Evolutionary conservation across 2,113 vertebrate genomes (phyloP), one percentile per base, ranked within the genome.

Genomic region (Crotalus tigris): DNA sequence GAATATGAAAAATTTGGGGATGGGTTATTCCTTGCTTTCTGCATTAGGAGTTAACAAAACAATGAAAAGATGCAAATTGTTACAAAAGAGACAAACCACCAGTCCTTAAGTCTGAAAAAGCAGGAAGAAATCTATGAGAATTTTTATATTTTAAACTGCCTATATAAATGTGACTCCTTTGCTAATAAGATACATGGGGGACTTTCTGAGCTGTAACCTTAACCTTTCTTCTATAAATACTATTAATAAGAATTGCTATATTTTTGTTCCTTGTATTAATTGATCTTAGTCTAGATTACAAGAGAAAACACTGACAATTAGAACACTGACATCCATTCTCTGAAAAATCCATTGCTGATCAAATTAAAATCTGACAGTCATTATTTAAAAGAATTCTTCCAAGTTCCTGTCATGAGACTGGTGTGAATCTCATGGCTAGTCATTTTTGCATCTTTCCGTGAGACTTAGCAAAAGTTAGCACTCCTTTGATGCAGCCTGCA

Each of bases 401-500:
- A 0, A 51, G 7, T 91, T 3, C 64, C 21, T 94, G 57, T 49
- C 24, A 26, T 23, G 44, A 89, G 85, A 85, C 23, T 4, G 19
- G 15, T 23, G 0, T 85, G 24, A 85, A 3, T 93, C 1, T 92
- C 2, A 1, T 3, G 91, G 12, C 33, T 46, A 39, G n/a, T 15
- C 33, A 81, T 90, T 21, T 26, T 93, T 53, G 90, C 61, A 91
- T 54, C 57, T 75, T 5, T 85, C 4, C 53, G 4, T 39, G 57
- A 91, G 53, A 49, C 0, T 15, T 4, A 85, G 0, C 0, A 54
- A 75, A 33, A 3, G 8, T 54, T 58, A 93, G 58, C 11, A 88
- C 2, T 0, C 12, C 0, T 1, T 7, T 6, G 24, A 58, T 3
- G 85, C 85, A 81, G 86, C 0, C 54, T 89, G 8, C 24, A 11